These are phyloP conservation scores for Watsonalla cultraria DNA, from an alignment of 2,888 invertebrate genomes.

Conservation along the genomic window DNA sequence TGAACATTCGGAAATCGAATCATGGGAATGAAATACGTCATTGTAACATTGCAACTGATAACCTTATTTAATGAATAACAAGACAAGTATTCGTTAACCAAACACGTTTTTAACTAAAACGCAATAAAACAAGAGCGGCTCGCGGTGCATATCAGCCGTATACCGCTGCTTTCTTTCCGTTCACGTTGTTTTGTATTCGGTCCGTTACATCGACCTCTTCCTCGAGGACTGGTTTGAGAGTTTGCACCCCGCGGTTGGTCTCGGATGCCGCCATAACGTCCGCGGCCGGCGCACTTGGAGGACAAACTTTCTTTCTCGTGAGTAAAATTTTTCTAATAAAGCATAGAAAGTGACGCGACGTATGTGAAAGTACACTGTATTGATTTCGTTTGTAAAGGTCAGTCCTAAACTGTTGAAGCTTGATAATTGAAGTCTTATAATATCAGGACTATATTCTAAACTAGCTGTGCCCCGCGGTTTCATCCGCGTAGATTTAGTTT, in stretches of 20 bases:
- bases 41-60: too few relatives aligned
- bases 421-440: too few relatives aligned
- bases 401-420: neutral
- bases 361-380: conserved; percentile 8
- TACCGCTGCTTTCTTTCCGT: conserved; percentile 36
- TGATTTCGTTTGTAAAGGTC: neutral
- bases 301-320: conserved; percentile 54
- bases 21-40: too few relatives aligned
- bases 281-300: conserved; percentile 38
- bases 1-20: too few relatives aligned
- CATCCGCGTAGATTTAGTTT: too few relatives aligned
- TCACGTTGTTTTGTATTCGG: conserved; percentile 52
- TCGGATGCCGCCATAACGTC: conserved; percentile 39
- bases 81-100: neutral
- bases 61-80: too few relatives aligned
- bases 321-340: conserved; percentile 33
- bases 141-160: neutral
- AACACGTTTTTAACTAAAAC: neutral
- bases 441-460: too few relatives aligned
- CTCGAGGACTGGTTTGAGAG: conserved; percentile 53
- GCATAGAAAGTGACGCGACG: conserved; percentile 49
- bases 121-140: neutral
- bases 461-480: too few relatives aligned
- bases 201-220: conserved; percentile 65
- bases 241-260: conserved; percentile 35